Conservation (phyloP, 2,113 vertebrate genomes). For the Phaetusa simplex region DNA sequence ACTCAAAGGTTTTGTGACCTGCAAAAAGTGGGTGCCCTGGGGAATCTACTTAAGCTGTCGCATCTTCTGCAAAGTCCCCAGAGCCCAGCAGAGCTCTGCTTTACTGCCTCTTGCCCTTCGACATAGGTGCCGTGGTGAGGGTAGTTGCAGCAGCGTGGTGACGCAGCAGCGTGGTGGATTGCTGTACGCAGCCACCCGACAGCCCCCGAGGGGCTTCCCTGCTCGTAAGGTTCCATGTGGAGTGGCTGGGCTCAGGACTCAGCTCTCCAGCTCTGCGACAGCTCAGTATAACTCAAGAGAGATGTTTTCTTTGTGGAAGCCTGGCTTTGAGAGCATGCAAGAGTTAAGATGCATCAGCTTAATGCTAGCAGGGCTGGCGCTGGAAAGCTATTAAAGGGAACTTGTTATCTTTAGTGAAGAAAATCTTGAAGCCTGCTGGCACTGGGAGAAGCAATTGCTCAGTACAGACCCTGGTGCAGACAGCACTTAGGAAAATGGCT, state of each 20-base stretch:
- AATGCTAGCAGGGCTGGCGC: conserved; percentile 17
- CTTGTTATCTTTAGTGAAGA: conserved; percentile 47
- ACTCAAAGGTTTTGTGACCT: not conserved
- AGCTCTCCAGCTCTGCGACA: not conserved
- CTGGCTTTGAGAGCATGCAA: not conserved
- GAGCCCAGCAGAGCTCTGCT: not conserved
- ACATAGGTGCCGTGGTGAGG: not conserved
- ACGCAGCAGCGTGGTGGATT: not conserved
- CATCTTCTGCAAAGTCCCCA: accelerated
- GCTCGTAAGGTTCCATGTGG: accelerated
- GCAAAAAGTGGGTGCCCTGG: not conserved
- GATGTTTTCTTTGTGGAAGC: not conserved
- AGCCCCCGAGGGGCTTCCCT: not conserved
- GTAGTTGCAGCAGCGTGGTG: not conserved
- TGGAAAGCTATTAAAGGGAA: conserved; percentile 40
- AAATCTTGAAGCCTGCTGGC: conserved; percentile 39
- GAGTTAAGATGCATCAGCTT: conserved; percentile 47
- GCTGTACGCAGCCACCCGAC: accelerated
- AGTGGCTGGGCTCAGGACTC: not conserved
- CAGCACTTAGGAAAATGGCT: conserved; percentile 2
- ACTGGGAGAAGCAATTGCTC: not conserved
- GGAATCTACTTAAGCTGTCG: not conserved
- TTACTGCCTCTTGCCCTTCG: not conserved
- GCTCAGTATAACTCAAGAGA: not conserved
- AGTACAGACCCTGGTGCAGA: not conserved